Conservation (phyloP, 2,888 invertebrate species). For the Eulithis prunata region DNA sequence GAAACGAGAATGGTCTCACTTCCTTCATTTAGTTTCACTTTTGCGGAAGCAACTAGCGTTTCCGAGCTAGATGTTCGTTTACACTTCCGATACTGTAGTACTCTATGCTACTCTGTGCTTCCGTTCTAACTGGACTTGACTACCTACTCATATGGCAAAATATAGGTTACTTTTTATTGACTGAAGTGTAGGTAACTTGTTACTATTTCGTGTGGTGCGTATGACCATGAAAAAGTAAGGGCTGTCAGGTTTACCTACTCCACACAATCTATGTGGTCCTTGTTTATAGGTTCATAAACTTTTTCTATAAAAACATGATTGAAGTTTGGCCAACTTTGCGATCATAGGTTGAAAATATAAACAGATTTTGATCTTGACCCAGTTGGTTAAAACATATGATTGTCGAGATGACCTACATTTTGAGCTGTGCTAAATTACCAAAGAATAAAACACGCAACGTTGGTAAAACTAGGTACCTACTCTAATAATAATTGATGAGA, state of each 20-base stretch:
- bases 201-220: too few relatives aligned
- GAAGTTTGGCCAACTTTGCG: neutral
- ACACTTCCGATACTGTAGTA: constrained; percentile 14
- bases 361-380: constrained; percentile 16
- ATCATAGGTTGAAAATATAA: constrained; percentile 8
- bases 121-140: constrained; percentile 26
- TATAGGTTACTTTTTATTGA: neutral
- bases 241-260: neutral
- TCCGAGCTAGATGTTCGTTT: constrained; percentile 36
- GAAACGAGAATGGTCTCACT: constrained; percentile 39
- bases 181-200: too few relatives aligned
- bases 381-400: constrained; percentile 8
- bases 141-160: neutral
- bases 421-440: neutral
- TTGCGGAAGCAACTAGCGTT: constrained; percentile 39
- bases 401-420: constrained; percentile 7
- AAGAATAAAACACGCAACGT: neutral
- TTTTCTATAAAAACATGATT: neutral
- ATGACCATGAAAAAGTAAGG: too few relatives aligned
- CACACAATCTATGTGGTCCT: neutral
- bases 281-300: too few relatives aligned
- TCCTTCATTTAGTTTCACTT: constrained; percentile 43
- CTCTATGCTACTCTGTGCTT: too few relatives aligned
- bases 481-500: too few relatives aligned
- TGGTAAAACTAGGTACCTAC: too few relatives aligned